These are phyloP conservation scores for Coelogynopora nodosa DNA, from an alignment of 2,888 invertebrate species.

Conservation along the genomic window DNA sequence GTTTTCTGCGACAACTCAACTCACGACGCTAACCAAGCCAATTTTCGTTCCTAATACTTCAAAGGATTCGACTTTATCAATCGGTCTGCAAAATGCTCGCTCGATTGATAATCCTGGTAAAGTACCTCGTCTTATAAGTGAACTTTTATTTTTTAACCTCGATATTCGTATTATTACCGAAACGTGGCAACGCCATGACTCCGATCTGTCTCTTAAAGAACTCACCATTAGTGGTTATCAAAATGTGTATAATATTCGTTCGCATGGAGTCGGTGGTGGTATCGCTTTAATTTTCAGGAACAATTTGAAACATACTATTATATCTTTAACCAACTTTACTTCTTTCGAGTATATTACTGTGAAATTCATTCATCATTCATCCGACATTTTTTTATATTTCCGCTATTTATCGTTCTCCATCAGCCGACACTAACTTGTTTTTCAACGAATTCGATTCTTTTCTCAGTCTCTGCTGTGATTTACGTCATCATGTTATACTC, in stretches of 20 bases:
- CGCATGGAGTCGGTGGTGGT: neutral
- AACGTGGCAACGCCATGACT: conserved; percentile 5
- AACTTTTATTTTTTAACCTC: conserved; percentile 2
- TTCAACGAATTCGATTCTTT: neutral
- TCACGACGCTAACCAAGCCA: conserved; percentile 3
- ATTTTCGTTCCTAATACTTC: neutral
- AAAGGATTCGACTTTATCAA: neutral
- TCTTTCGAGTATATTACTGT: conserved; percentile 18
- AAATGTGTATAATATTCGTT: conserved; percentile 28
- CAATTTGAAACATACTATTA: conserved; percentile 11
- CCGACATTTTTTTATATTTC: conserved; percentile 14
- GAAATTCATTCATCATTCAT: neutral
- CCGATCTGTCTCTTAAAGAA: conserved; percentile 25
- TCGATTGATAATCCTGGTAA: neutral
- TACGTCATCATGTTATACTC: conserved; percentile 28
- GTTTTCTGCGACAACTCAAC: neutral
- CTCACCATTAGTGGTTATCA: conserved; percentile 14
- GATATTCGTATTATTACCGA: conserved; percentile 22
- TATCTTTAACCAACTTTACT: neutral
- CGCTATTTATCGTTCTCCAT: conserved; percentile 19
- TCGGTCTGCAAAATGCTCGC: conserved; percentile 2
- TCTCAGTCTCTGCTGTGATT: conserved; percentile 25
- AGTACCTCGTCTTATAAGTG: conserved; percentile 12
- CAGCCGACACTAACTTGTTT: neutral
- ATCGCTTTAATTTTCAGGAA: conserved; percentile 18